These are phyloP conservation scores for Myoxocephalus aenaeus DNA, from an alignment of 2,797 vertebrate genomes.

Conservation along the genomic window DNA sequence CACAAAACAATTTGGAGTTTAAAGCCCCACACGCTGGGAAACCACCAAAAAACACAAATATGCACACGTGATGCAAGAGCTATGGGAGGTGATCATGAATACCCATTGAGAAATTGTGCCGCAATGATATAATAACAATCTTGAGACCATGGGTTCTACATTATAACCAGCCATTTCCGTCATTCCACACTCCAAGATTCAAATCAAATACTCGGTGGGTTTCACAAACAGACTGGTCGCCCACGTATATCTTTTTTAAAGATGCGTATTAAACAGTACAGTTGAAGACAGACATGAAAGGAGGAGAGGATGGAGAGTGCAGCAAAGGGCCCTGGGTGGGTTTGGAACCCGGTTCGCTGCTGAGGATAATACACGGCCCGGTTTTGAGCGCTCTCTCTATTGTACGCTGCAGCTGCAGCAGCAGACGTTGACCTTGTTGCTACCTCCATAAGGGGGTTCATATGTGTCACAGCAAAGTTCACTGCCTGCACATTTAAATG, in stretches of 20 bases:
- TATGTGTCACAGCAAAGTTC: background rate
- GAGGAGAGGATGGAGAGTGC: background rate
- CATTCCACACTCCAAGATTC: too few species aligned
- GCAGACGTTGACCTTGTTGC: background rate
- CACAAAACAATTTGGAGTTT: too few species aligned
- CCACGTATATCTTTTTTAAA: too few species aligned
- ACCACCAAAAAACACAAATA: too few species aligned
- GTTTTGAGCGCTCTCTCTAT: background rate
- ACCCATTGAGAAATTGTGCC: background rate
- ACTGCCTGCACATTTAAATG: background rate
- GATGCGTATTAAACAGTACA: background rate
- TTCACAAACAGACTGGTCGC: too few species aligned
- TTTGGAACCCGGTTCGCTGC: background rate
- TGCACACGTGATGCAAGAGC: too few species aligned
- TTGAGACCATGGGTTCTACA: background rate
- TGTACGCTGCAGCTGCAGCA: background rate
- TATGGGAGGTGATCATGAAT: background rate
- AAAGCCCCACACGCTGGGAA: too few species aligned
- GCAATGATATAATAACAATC: background rate
- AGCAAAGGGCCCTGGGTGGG: background rate
- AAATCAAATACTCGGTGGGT: too few species aligned
- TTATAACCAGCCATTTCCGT: too few species aligned
- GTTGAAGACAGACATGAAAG: background rate
- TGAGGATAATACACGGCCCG: background rate
- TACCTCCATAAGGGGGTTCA: background rate